phyloP scores from a whole-genome alignment of 2,888 invertebrate species.

The Eupithecia pulchellata region DNA sequence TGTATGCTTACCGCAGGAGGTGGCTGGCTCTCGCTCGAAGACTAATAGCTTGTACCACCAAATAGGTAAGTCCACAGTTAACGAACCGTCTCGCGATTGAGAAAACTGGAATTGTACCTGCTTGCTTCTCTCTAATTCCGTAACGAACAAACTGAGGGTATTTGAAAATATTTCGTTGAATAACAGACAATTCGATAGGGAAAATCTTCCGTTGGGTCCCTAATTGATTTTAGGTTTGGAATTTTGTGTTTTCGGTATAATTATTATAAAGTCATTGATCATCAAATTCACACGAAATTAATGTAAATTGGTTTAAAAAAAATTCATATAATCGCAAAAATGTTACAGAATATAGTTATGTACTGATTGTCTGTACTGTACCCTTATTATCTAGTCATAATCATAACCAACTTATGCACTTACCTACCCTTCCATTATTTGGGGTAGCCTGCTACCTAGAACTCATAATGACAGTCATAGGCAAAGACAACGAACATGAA shows the following conservation, averaged over 20 bases:
- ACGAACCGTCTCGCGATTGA: constrained; percentile 55
- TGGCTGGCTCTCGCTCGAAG: background rate
- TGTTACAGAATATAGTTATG: no score
- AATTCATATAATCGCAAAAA: background rate
- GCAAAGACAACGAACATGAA: background rate
- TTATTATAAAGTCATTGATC: background rate
- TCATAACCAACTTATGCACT: background rate
- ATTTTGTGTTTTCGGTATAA: background rate
- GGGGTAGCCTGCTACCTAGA: background rate
- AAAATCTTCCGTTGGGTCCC: background rate
- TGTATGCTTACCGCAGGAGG: background rate
- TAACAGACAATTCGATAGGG: background rate
- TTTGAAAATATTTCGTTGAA: background rate
- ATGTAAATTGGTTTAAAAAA: background rate
- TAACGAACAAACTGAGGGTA: background rate
- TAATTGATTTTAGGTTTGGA: background rate
- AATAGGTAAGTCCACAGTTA: constrained; percentile 41
- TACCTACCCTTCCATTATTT: background rate
- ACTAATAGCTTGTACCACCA: background rate
- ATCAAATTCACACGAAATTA: background rate
- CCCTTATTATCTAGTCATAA: background rate
- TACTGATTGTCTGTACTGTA: no score
- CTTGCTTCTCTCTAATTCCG: constrained; percentile 16
- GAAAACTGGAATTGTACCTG: constrained; percentile 46
- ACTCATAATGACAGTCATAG: background rate